Conservation (phyloP, 2,113 vertebrate genomes). For the Synchiropus splendidus region DNA sequence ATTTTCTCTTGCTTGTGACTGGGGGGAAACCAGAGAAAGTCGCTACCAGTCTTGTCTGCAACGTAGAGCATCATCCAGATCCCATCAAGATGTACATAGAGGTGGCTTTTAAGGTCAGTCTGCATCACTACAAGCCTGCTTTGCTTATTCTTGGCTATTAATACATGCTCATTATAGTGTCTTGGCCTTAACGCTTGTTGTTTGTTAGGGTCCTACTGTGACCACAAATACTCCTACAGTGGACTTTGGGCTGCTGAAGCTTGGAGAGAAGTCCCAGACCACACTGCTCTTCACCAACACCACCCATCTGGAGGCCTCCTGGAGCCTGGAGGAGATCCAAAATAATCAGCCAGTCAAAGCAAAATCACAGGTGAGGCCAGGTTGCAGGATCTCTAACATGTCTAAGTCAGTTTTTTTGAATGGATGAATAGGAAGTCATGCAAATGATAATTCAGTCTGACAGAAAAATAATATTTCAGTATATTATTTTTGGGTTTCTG, state of each 20-base stretch:
- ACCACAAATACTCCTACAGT: conserved; percentile 67
- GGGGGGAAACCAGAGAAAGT: conserved; percentile 66
- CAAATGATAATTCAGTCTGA: too few species aligned
- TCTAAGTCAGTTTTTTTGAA: too few species aligned
- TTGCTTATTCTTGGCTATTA: too few species aligned
- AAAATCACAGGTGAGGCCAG: conserved; percentile 37
- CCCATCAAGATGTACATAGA: conserved; percentile 71
- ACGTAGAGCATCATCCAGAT: conserved; percentile 54
- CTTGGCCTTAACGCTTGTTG: not conserved
- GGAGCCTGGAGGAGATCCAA: conserved; percentile 67
- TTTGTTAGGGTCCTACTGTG: conserved; percentile 77
- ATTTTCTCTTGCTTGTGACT: conserved; percentile 71
- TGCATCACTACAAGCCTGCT: not conserved
- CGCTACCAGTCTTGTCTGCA: conserved; percentile 66
- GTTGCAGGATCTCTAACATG: too few species aligned
- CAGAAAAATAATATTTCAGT: too few species aligned
- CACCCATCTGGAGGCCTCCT: conserved; percentile 72
- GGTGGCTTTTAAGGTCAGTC: conserved; percentile 79
- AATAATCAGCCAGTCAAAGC: not conserved
- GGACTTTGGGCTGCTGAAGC: conserved; percentile 72
- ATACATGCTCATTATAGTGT: not conserved
- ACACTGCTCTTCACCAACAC: conserved; percentile 70
- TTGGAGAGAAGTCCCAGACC: conserved; percentile 50
- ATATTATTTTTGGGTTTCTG: too few species aligned
- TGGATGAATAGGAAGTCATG: too few species aligned